Conservation (phyloP, 2,113 vertebrate species). For the Bagarius yarrelli region DNA sequence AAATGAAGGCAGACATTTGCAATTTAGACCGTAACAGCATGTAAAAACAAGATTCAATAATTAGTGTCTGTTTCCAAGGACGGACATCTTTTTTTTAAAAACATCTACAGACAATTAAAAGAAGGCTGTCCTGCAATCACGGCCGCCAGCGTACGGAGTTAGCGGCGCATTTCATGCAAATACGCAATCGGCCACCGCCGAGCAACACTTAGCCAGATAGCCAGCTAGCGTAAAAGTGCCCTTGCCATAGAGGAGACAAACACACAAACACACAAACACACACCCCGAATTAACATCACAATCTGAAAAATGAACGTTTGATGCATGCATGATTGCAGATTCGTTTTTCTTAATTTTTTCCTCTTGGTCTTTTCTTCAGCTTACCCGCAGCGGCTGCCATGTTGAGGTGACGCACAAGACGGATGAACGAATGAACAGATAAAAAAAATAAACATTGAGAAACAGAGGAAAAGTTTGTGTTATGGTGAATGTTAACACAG, state of each 20-base stretch:
- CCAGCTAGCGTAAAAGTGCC: slow-evolving; percentile 51
- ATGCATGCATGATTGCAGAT: slow-evolving; percentile 70
- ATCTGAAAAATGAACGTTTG: slow-evolving; percentile 54
- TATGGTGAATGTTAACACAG: not conserved
- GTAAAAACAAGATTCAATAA: slow-evolving; percentile 75
- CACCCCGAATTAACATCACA: slow-evolving; percentile 64
- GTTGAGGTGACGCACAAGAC: slow-evolving; percentile 49
- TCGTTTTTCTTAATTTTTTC: slow-evolving; percentile 53
- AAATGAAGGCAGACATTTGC: slow-evolving; percentile 70
- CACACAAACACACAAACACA: slow-evolving; percentile 57
- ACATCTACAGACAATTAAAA: slow-evolving; percentile 76
- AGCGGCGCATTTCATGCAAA: slow-evolving; percentile 70
- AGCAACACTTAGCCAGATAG: slow-evolving; percentile 58
- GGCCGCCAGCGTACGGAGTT: slow-evolving; percentile 63
- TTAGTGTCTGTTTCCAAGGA: slow-evolving; percentile 81
- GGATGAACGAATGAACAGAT: slow-evolving; percentile 55
- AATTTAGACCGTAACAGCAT: slow-evolving; percentile 73
- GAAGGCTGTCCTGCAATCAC: slow-evolving; percentile 75
- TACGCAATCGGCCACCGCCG: slow-evolving; percentile 64
- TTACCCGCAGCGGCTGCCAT: slow-evolving; percentile 72
- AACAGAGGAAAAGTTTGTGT: slow-evolving; percentile 48
- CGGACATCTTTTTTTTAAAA: slow-evolving; percentile 73
- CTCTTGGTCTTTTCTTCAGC: slow-evolving; percentile 54
- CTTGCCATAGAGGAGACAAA: slow-evolving; percentile 58
- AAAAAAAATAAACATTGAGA: slow-evolving; percentile 62